Base-by-base conservation (phyloP, 2,797 vertebrate species). In the Sebastes trivittatus region DNA sequence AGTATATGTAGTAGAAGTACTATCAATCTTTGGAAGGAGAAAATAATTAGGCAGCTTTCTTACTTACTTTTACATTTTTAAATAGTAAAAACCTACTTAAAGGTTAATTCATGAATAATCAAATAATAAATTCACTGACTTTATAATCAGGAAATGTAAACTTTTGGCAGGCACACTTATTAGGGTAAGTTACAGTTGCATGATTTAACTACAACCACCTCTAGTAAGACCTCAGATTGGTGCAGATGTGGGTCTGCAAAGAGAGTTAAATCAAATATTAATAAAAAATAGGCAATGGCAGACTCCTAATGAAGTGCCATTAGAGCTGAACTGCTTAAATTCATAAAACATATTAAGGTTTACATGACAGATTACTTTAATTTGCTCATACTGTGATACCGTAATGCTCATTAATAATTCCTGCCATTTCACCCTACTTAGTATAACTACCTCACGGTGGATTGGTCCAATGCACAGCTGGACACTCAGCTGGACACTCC, bases 231-330 rank as follows among this genome's bases (percentile, higher is more conserved):
- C 23, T 4, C 3, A 11, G 6, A 49, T 18, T 22, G n/a, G 27
- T 38, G 55, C 13, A 8, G 27, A 42, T 30, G 25, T n/a, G 10
- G 8, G 68, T 75, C n/a, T 14, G 38, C 20, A 74, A 20, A 66
- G 65, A 49, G 23, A 27, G 25, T 8, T 1, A 64, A 77, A 79
- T 64, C 1, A 77, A 72, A 61, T 8, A 68, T 74, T 60, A 65
- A 77, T 75, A 38, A 58, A 52, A 61, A 29, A 70, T 73, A 32
- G 34, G 58, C 34, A 75, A 72, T 61, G 65, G 20, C 58, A 42
- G 65, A 22, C 23, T 78, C 34, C 65, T 67, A 74, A 86, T 72
- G 22, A 86, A 75, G 23, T n/a, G 5, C 55, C 14, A 78, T 79
- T 85, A 74, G 18, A 78, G 46, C 27, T 14, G 11, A 73, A 70